A percentile compares a stretch with the other conserved stretches of the same genome.
Evolutionary conservation across 2,888 invertebrate species (phyloP).

Genomic region (Thysanoteuthis rhombus): DNA sequence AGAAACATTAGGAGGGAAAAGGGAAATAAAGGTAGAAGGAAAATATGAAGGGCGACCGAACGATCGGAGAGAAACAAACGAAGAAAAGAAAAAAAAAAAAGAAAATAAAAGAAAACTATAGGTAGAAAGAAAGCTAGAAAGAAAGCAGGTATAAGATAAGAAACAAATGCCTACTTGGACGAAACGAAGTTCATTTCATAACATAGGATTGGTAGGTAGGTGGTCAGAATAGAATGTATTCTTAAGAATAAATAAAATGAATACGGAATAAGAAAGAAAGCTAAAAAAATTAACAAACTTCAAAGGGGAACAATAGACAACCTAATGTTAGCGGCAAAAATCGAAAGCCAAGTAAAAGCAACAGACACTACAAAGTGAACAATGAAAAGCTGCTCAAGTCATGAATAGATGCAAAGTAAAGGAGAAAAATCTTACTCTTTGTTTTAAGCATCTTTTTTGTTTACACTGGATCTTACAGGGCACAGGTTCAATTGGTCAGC

Average conservation of each 20-base stretch:
- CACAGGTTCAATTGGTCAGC: not conserved
- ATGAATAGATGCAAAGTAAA: not conserved
- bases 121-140: no score
- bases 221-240: not conserved
- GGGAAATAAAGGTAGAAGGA: no score
- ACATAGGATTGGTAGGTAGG: not conserved
- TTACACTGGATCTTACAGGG: not conserved
- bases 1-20: not conserved
- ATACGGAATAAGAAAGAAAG: not conserved
- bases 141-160: not conserved
- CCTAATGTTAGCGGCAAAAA: not conserved
- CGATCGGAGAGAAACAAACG: not conserved
- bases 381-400: not conserved
- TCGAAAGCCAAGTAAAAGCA: not conserved
- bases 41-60: no score
- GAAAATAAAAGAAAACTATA: no score
- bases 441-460: not conserved
- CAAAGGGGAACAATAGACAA: not conserved
- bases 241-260: not conserved
- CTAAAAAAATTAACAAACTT: not conserved
- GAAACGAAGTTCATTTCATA: not conserved
- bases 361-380: not conserved
- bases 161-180: not conserved
- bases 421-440: not conserved
- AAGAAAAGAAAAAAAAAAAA: not conserved